Conservation (phyloP, 2,888 invertebrate species). For the Stramonita haemastoma region DNA sequence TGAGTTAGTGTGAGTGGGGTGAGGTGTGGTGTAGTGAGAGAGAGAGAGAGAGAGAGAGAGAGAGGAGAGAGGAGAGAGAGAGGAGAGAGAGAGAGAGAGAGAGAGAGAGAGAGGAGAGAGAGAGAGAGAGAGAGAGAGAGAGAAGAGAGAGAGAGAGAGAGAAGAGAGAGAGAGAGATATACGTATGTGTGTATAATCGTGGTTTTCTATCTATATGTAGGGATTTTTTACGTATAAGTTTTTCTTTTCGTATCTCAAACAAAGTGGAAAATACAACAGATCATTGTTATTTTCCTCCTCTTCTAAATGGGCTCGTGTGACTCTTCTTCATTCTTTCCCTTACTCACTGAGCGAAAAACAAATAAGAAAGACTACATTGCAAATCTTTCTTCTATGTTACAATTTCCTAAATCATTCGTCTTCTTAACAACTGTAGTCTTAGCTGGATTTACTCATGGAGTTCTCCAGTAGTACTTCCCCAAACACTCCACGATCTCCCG, state of each 20-base stretch:
- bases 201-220: neutral
- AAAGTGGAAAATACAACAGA: neutral
- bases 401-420: no score
- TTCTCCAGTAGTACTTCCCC: no score
- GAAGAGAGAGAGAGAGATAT: neutral
- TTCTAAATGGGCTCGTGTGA: neutral
- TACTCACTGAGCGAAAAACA: neutral
- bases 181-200: no score
- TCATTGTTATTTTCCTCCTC: neutral
- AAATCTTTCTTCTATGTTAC: no score
- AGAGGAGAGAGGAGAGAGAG: neutral
- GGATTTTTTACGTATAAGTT: neutral
- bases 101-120: neutral
- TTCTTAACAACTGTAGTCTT: no score
- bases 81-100: neutral
- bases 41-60: neutral
- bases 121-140: neutral
- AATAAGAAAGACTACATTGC: no score
- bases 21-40: neutral
- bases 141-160: neutral
- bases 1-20: neutral
- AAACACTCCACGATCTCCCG: no score
- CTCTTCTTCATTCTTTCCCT: neutral
- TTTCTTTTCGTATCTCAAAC: neutral
- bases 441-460: no score